A percentile compares a stretch with the other conserved stretches of the same genome.
Evolutionary conservation across 2,888 invertebrate genomes (phyloP).

Genomic region (Strigamia maritima): DNA sequence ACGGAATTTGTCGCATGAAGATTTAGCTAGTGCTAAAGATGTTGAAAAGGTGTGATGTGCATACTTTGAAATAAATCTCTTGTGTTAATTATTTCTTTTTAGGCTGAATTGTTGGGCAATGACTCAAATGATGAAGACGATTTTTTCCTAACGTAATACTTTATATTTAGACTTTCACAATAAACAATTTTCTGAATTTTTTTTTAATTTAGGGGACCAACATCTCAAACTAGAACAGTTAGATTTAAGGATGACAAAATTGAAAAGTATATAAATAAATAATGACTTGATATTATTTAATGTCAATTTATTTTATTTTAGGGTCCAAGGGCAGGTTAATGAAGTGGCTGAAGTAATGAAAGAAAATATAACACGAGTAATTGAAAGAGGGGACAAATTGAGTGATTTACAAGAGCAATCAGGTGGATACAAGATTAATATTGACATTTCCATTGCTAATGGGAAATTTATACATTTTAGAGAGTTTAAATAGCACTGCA

Average conservation of each 20-base stretch:
- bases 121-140: conserved; percentile 42
- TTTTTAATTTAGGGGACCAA: conserved; percentile 27
- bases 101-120: conserved; percentile 39
- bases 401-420: conserved; percentile 40
- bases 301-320: too few species aligned
- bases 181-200: not conserved
- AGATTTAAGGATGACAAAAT: conserved; percentile 36
- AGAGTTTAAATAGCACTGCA: conserved; percentile 36
- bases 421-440: not conserved
- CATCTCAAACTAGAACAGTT: conserved; percentile 11
- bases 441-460: not conserved
- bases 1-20: conserved; percentile 39
- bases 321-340: conserved; percentile 39
- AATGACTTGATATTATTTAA: not conserved
- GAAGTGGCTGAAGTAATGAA: conserved; percentile 41
- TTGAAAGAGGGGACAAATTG: conserved; percentile 40
- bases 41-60: conserved; percentile 35
- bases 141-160: conserved; percentile 40
- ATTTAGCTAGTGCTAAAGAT: conserved; percentile 37
- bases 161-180: not conserved
- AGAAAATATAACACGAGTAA: conserved; percentile 39
- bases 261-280: conserved; percentile 1
- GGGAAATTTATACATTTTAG: not conserved
- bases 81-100: not conserved
- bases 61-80: not conserved